Evolutionary conservation across 2,113 vertebrate species (phyloP).

Genomic region (Pseudopipra pipra): DNA sequence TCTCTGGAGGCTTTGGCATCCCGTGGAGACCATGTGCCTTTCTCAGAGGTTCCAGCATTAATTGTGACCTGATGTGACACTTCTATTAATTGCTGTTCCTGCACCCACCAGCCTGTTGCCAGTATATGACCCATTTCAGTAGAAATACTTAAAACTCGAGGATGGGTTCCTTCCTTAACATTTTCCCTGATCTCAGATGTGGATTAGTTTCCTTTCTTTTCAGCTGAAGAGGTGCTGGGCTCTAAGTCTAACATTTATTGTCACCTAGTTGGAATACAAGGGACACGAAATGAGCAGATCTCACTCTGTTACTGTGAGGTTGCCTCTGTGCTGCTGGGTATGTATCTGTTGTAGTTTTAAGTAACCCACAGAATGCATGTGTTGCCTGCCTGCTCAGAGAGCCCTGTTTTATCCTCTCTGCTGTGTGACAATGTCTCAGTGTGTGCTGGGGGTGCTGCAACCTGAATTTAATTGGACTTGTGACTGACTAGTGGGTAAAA

Average conservation of each 20-base stretch:
- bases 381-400: not conserved
- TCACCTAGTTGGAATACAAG: not conserved
- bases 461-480: not conserved
- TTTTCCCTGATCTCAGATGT: not conserved
- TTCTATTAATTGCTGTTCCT: not conserved
- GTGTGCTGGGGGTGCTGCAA: not conserved
- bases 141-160: not conserved
- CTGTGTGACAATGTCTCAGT: not conserved
- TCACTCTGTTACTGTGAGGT: not conserved
- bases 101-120: not conserved
- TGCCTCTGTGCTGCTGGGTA: not conserved
- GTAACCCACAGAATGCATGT: not conserved
- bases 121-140: not conserved
- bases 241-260: not conserved
- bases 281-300: not conserved
- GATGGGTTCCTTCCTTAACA: not conserved
- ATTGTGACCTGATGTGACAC: not conserved
- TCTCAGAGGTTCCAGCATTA: not conserved
- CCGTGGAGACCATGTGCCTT: accelerated
- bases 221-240: not conserved
- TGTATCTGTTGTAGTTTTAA: not conserved
- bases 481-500: not conserved
- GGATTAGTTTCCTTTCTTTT: not conserved
- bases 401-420: not conserved
- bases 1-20: not conserved